Evolutionary conservation across 2,888 invertebrate species (phyloP), one percentile per base, ranked within the genome.

Genomic region (Prenolepis imparis): DNA sequence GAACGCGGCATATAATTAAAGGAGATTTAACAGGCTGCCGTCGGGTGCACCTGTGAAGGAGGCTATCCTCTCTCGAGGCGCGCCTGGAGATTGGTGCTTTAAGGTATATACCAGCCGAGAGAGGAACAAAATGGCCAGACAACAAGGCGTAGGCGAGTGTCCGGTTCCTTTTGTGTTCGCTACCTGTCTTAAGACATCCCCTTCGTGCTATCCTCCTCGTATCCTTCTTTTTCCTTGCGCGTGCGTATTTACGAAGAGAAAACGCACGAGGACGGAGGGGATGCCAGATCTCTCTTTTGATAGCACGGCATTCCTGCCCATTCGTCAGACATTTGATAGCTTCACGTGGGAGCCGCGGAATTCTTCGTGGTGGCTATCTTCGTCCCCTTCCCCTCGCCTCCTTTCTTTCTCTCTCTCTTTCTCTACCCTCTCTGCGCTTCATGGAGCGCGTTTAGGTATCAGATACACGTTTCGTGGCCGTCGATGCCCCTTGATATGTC

Each of bases 241-340:
- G 86, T 87, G 87, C 87, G 87, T 87, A 89, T 90, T 90, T 89
- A 89, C 84, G 83, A 66, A 85, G 87, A 84, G 87, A 85, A 83
- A 83, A 74, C 82, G 88, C 87, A 85, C 21, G 63, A 67, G 48
- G 39, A 28, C 68, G 83, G 82, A 85, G 75, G 32, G 83, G 84
- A 72, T n/a, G 85, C 84, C 89, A 92, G 94, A 93, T 94, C 92
- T 28, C 28, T 28, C 28, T 91, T 93, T 93, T 93, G 94, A 94
- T 94, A 94, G 93, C 92, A 90, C 93, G 83, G 88, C 94, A 94
- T 94, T 94, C 94, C 92, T 93, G 92, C 90, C 90, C 93, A 93
- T 94, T 93, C 93, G 92, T 94, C 94, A 94, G 94, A 94, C 92
- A 94, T 94, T 94, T 94, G 94, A 94, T 94, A 94, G 94, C 92